Evolutionary conservation across 2,888 invertebrate genomes (phyloP).

Genomic region (Allolobophora icterica): DNA sequence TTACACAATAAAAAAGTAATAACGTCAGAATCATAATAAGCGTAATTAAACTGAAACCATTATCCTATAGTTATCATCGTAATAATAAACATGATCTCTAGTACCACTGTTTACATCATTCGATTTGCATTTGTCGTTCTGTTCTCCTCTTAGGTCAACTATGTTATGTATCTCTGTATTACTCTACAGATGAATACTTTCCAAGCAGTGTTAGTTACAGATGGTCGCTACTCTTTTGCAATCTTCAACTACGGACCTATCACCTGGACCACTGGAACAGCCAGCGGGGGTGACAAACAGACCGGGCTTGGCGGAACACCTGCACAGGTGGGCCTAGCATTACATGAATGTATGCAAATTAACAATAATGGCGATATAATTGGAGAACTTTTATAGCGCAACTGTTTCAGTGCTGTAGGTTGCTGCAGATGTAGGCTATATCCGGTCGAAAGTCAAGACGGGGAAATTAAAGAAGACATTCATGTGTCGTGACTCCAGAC

Average conservation of each 20-base stretch:
- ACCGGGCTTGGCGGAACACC: neutral
- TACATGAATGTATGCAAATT: neutral
- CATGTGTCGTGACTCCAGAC: too few species aligned
- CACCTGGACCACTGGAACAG: neutral
- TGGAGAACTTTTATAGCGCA: neutral
- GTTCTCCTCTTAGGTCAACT: neutral
- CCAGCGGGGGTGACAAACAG: neutral
- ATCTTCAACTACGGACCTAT: slow-evolving; percentile 18
- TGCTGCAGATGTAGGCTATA: too few species aligned
- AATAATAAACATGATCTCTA: too few species aligned
- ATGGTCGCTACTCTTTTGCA: neutral
- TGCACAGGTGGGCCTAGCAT: neutral
- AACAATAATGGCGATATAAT: neutral
- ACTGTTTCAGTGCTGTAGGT: too few species aligned
- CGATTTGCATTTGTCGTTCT: neutral
- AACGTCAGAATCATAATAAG: too few species aligned
- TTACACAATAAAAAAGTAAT: too few species aligned
- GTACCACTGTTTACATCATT: neutral
- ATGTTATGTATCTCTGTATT: too few species aligned
- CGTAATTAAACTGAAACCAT: too few species aligned
- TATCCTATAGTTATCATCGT: too few species aligned
- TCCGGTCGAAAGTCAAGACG: too few species aligned
- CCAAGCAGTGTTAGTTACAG: neutral
- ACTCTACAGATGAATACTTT: too few species aligned
- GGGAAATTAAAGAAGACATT: too few species aligned